Evolutionary conservation across 1,140 invertebrate species (phyloP).

Genomic region (Heliothis virescens): DNA sequence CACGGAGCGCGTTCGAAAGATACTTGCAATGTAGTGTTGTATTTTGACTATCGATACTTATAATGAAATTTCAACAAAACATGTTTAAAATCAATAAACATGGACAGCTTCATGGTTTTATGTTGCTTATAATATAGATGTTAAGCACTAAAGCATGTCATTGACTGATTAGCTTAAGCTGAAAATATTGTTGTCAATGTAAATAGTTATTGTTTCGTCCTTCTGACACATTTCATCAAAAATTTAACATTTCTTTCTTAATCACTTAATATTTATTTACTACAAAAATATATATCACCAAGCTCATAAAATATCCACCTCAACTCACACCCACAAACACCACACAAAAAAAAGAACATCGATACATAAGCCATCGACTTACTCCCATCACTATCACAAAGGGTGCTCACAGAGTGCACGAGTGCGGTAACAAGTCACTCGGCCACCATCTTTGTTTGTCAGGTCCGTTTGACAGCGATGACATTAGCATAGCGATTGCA

Average conservation of each 20-base stretch:
- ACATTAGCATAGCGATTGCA: slow-evolving; percentile 27
- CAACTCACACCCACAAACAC: background rate
- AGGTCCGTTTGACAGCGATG: slow-evolving; percentile 8
- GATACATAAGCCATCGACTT: background rate
- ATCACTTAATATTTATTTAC: too few species aligned
- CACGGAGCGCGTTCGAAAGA: background rate
- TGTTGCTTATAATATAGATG: too few species aligned
- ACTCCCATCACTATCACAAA: background rate
- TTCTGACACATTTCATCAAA: too few species aligned
- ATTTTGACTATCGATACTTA: background rate
- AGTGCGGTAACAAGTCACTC: slow-evolving; percentile 34
- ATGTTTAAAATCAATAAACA: background rate
- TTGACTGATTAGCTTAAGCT: too few species aligned
- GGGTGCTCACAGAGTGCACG: slow-evolving; percentile 35
- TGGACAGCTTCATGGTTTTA: too few species aligned
- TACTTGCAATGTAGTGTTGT: background rate
- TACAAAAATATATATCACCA: background rate
- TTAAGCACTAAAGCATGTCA: too few species aligned
- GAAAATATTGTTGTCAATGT: too few species aligned
- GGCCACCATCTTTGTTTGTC: slow-evolving; percentile 22
- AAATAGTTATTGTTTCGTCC: too few species aligned
- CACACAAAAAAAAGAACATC: background rate
- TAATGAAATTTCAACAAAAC: background rate
- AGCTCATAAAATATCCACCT: background rate
- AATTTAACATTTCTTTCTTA: too few species aligned